Percentiles rank a stretch among this genome's conserved stretches.
These are phyloP conservation scores for Alethe castanea DNA, from an alignment of 2,113 vertebrate species.

Conservation along the genomic window DNA sequence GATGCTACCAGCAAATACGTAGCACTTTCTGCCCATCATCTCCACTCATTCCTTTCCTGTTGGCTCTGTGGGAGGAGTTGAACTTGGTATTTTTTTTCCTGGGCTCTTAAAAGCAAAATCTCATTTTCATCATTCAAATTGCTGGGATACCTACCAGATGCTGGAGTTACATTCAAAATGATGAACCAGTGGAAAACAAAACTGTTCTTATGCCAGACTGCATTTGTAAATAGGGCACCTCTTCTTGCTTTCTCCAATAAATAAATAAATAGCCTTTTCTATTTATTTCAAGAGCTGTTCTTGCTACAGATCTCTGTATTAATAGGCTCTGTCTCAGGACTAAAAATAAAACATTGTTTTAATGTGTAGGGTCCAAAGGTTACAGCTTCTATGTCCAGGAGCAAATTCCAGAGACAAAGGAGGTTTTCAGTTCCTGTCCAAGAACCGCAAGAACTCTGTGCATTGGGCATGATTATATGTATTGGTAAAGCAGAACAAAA, in stretches of 20 bases:
- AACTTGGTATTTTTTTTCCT: background rate
- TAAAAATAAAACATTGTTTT: background rate
- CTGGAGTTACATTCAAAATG: background rate
- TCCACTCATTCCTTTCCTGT: background rate
- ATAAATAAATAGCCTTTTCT: constrained; percentile 19
- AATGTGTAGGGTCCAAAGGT: background rate
- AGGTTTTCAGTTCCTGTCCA: background rate
- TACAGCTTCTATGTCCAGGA: background rate
- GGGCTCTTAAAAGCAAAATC: background rate
- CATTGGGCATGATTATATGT: background rate
- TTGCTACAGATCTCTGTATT: constrained; percentile 13
- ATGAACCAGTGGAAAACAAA: background rate
- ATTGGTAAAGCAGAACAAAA: background rate
- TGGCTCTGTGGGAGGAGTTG: background rate
- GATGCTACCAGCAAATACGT: background rate
- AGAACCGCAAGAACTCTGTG: background rate
- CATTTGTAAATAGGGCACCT: constrained; percentile 5
- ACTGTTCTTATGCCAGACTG: background rate
- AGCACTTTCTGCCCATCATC: background rate
- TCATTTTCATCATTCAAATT: background rate
- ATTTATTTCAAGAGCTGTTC: constrained; percentile 30
- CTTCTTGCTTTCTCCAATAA: background rate
- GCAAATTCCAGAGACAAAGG: background rate
- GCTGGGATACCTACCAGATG: background rate
- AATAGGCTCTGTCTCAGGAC: background rate